Percentiles rank a stretch among this genome's conserved stretches.
Conservation (phyloP, 2,888 invertebrate species). For the Uloborus plumipes region DNA sequence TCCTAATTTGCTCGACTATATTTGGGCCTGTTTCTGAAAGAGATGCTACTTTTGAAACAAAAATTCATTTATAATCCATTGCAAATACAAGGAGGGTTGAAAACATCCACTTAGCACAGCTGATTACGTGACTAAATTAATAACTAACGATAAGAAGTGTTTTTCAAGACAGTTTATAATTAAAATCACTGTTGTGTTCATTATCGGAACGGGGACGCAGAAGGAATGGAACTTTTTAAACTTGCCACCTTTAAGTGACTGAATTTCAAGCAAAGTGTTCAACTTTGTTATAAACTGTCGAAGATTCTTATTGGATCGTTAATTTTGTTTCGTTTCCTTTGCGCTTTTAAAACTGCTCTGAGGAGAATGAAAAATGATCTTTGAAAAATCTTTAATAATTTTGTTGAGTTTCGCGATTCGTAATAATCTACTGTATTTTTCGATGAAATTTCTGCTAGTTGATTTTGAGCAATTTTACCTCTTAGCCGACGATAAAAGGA, state of each 20-base stretch:
- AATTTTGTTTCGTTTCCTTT: no score
- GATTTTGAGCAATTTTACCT: no score
- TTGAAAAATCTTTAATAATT: no score
- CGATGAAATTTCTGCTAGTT: no score
- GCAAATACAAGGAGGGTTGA: conserved; percentile 8
- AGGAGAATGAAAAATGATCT: no score
- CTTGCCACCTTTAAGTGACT: conserved; percentile 15
- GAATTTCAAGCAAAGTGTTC: conserved; percentile 13
- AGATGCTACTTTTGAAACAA: no score
- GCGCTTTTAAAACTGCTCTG: no score
- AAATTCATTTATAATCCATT: conserved; percentile 22
- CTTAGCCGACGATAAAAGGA: no score
- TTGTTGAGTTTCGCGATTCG: no score
- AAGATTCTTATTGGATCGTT: conserved; percentile 24
- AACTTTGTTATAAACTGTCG: conserved; percentile 23
- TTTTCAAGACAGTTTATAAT: conserved; percentile 39
- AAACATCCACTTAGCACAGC: conserved; percentile 25
- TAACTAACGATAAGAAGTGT: conserved; percentile 26
- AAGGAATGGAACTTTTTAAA: conserved; percentile 19
- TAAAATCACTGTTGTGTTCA: conserved; percentile 38
- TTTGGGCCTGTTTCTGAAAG: neutral
- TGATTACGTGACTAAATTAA: conserved; percentile 43
- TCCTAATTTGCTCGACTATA: conserved; percentile 2
- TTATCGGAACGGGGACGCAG: conserved; percentile 21
- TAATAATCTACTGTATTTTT: no score